These are phyloP conservation scores for Mus pahari DNA, from an alignment of 2,113 vertebrate genomes.

Conservation along the genomic window DNA sequence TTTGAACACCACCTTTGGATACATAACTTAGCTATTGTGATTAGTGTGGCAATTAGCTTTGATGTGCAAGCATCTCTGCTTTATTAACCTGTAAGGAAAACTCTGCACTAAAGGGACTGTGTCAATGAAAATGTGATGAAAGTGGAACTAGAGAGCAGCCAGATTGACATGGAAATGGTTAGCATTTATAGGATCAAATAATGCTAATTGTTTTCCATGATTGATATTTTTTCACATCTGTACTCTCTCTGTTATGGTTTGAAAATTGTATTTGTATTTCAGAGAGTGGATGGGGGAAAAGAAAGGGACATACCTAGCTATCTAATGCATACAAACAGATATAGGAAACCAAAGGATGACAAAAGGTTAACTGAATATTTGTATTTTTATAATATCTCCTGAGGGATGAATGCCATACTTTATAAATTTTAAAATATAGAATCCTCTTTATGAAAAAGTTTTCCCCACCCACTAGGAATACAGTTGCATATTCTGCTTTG, in stretches of 20 bases:
- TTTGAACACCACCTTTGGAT: neutral
- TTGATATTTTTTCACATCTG: neutral
- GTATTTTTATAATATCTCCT: neutral
- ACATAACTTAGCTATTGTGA: neutral
- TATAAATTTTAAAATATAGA: constrained; percentile 20
- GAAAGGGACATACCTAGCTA: too few relatives aligned
- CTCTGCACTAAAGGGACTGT: neutral
- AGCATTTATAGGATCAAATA: neutral
- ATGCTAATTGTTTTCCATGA: neutral
- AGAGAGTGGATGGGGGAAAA: neutral
- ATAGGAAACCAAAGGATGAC: neutral
- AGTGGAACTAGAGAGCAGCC: neutral
- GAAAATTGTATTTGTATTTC: neutral
- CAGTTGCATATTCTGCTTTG: constrained; percentile 31
- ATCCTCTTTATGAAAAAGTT: neutral
- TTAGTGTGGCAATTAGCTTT: neutral
- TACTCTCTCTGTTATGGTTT: neutral
- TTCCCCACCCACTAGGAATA: neutral
- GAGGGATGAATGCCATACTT: neutral
- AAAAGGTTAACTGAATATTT: constrained; percentile 5
- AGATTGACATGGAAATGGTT: neutral
- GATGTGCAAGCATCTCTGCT: neutral
- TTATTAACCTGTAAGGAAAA: neutral
- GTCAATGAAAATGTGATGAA: neutral
- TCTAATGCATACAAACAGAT: neutral